Percentiles rank a stretch among this genome's conserved stretches.
These are phyloP conservation scores for Epizoanthus stellaris DNA, from an alignment of 92 coral and sea anemone genomes.

Conservation along the genomic window DNA sequence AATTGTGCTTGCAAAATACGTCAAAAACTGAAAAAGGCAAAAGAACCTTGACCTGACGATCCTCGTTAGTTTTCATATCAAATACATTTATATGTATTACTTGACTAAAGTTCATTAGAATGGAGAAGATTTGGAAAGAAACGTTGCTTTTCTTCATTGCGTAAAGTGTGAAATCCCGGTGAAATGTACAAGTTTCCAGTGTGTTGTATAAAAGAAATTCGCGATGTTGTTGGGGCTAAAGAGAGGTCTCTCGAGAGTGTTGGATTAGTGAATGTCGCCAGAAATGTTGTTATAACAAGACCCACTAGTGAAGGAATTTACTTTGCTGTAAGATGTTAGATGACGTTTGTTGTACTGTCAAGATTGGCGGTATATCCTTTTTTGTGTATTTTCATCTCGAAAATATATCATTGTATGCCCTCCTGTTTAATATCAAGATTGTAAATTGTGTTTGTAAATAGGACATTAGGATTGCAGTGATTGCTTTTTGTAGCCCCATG, in stretches of 20 bases:
- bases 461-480: neutral
- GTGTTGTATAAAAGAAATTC: too few relatives aligned
- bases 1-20: neutral
- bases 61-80: neutral
- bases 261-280: neutral
- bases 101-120: too few relatives aligned
- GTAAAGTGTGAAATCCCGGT: too few relatives aligned
- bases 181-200: too few relatives aligned
- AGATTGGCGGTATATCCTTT: neutral
- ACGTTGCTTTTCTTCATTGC: too few relatives aligned
- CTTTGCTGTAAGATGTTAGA: neutral
- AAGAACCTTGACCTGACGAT: neutral
- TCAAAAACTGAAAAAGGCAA: neutral
- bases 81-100: neutral
- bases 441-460: neutral
- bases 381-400: neutral
- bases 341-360: neutral
- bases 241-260: neutral
- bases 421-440: too few relatives aligned
- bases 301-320: neutral
- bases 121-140: too few relatives aligned
- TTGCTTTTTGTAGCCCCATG: neutral
- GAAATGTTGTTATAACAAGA: neutral
- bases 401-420: too few relatives aligned
- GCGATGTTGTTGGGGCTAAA: too few relatives aligned